Evolutionary conservation across 2,797 vertebrate genomes (phyloP), one percentile per base, ranked within the genome.

Genomic region (Acanthurus leucopareius): DNA sequence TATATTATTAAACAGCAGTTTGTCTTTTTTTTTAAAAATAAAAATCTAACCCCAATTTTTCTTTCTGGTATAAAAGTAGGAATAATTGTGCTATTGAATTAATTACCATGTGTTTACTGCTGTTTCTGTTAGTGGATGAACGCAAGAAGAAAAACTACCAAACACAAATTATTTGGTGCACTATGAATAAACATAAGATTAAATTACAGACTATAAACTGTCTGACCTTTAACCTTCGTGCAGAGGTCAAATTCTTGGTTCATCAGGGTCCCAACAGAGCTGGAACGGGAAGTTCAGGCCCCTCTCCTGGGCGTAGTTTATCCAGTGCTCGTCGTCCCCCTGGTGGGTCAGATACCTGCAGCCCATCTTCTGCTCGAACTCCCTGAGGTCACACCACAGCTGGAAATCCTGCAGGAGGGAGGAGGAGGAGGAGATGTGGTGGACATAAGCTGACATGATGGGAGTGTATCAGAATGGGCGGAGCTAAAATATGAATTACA

Each of bases 351-450:
- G 88, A 69, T 94, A 96, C 14, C 91, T 83, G 61, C 70, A 58
- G 44, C 93, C 92, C 77, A 93, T 72, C 49, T 64, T 76, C 69
- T 81, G 89, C 89, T 96, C 95, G 3, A 95, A 94, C 82, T 88
- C 88, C 22, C 94, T 71, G 47, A 96, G 93, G 84, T 96, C 95
- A 25, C 93, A 92, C 95, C 95, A 96, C 84, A 94, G 84, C 88
- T 95, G 93, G 85, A 94, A 94, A 82, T 95, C 87, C 95, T 96
- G 89, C 45, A 68, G 25, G 53, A 59, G 17, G 1, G n/a, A 10
- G 10, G 51, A 62, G 4, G 14, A 58, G 35, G 14, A 52, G 45
- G 3, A 5, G 42, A 56, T 16, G 14, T 40, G 54, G 9, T 4
- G 8, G 56, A 32, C 9, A 11, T 35, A 1, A 40, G 40, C 40